Percentiles rank a stretch among this genome's conserved stretches.
Evolutionary conservation across 2,113 vertebrate genomes (phyloP).

Genomic region (Xenopus borealis): DNA sequence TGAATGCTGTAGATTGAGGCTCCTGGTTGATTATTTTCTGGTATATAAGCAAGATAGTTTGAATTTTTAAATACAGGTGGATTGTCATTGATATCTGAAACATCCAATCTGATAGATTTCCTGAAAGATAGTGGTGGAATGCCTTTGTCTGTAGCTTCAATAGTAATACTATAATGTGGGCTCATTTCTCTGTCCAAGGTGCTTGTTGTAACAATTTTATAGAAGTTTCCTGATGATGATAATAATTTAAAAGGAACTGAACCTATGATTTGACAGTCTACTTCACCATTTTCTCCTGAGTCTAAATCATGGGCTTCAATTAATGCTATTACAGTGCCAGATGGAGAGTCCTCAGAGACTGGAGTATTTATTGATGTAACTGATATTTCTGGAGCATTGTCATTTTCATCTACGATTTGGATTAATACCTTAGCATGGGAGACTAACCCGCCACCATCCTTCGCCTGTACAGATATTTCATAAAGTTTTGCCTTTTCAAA

Average conservation of each 20-base stretch:
- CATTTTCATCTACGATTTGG: slow-evolving; percentile 59
- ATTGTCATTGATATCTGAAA: slow-evolving; percentile 26
- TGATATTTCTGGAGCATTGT: slow-evolving; percentile 60
- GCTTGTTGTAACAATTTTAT: slow-evolving; percentile 20
- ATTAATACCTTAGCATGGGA: slow-evolving; percentile 58
- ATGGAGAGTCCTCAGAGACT: slow-evolving; percentile 63
- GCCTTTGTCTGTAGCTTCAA: slow-evolving; percentile 80
- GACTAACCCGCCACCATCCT: slow-evolving; percentile 55
- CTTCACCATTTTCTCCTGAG: slow-evolving; percentile 42
- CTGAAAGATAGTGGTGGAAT: slow-evolving; percentile 75
- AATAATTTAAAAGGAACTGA: slow-evolving; percentile 74
- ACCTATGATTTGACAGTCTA: slow-evolving; percentile 67
- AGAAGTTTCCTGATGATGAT: slow-evolving; percentile 12
- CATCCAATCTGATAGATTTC: slow-evolving; percentile 64
- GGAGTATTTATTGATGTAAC: slow-evolving; percentile 50
- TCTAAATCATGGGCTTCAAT: slow-evolving; percentile 50
- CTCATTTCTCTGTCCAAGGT: slow-evolving; percentile 22
- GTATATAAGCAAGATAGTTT: background rate
- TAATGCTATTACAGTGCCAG: slow-evolving; percentile 67
- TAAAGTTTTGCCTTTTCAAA: slow-evolving; percentile 52
- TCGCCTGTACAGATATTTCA: slow-evolving; percentile 52
- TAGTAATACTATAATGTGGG: slow-evolving; percentile 56
- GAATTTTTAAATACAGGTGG: slow-evolving; percentile 7
- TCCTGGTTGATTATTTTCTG: slow-evolving; percentile 18
- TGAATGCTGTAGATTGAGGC: slow-evolving; percentile 30